Conservation (phyloP, 2,797 vertebrate species). For the Eptatretus atami region DNA sequence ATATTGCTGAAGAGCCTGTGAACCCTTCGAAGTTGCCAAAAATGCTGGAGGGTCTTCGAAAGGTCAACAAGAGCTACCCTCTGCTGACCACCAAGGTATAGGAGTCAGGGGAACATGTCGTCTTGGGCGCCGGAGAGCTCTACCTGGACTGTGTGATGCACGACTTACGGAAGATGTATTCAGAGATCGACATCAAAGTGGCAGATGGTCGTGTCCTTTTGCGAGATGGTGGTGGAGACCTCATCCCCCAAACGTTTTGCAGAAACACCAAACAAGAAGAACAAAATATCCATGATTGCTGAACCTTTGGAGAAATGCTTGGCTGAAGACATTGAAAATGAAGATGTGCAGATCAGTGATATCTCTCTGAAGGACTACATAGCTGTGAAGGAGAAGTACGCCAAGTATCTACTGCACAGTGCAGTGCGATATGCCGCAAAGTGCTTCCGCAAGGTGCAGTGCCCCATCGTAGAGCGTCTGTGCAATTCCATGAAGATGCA, state of each 20-base stretch:
- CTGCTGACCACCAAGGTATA: conserved; percentile 91
- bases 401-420: conserved; percentile 74
- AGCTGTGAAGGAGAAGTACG: conserved; percentile 73
- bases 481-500: conserved; percentile 99
- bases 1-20: conserved; percentile 86
- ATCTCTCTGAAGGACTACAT: conserved; percentile 92
- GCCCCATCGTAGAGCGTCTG: conserved; percentile 64
- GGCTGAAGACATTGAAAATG: conserved; percentile 86
- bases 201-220: conserved; percentile 64
- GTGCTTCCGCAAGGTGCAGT: conserved; percentile 72
- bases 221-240: conserved; percentile 85
- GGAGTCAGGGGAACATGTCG: conserved; percentile 82
- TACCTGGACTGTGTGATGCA: conserved; percentile 98
- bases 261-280: conserved; percentile 99
- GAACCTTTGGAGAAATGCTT: conserved; percentile 90
- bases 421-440: conserved; percentile 71
- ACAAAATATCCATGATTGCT: conserved; percentile 98
- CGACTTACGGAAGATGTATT: conserved; percentile 90
- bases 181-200: conserved; percentile 95
- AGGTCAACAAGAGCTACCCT: conserved; percentile 97
- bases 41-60: conserved; percentile 79
- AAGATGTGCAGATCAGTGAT: conserved; percentile 78
- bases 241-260: conserved; percentile 95
- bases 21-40: conserved; percentile 97
- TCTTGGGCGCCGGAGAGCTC: conserved; percentile 75